phyloP scores from a whole-genome alignment of 2,113 vertebrate genomes.

The Chionis minor region DNA sequence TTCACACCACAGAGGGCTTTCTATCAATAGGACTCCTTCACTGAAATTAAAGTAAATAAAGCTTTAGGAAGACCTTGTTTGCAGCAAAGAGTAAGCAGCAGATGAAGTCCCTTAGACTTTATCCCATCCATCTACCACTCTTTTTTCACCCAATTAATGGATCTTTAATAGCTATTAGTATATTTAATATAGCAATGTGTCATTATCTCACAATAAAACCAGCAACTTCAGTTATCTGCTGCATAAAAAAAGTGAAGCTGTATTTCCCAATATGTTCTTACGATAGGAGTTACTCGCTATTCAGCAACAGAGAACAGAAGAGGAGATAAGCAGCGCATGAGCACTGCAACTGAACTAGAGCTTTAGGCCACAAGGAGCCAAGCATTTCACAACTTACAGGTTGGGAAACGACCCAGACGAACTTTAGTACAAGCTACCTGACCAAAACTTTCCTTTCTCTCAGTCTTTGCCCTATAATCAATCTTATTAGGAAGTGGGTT shows the following conservation, averaged over 20 bases:
- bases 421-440: not conserved
- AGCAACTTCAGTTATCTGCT: not conserved
- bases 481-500: not conserved
- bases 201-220: not conserved
- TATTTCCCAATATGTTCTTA: not conserved
- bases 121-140: not conserved
- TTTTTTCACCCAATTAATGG: not conserved
- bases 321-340: not conserved
- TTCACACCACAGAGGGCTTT: not conserved
- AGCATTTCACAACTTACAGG: not conserved
- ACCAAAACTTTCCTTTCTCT: not conserved
- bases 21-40: not conserved
- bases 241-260: conserved; percentile 11
- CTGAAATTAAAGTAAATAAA: not conserved
- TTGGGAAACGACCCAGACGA: not conserved
- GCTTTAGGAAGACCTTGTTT: not conserved
- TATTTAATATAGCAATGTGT: not conserved
- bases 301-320: not conserved
- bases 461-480: not conserved
- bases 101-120: not conserved
- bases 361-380: not conserved
- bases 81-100: not conserved
- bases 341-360: not conserved
- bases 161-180: not conserved
- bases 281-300: not conserved